These are phyloP conservation scores for Pristionchus arcanus DNA, from an alignment of 2,888 invertebrate species.

Conservation along the genomic window DNA sequence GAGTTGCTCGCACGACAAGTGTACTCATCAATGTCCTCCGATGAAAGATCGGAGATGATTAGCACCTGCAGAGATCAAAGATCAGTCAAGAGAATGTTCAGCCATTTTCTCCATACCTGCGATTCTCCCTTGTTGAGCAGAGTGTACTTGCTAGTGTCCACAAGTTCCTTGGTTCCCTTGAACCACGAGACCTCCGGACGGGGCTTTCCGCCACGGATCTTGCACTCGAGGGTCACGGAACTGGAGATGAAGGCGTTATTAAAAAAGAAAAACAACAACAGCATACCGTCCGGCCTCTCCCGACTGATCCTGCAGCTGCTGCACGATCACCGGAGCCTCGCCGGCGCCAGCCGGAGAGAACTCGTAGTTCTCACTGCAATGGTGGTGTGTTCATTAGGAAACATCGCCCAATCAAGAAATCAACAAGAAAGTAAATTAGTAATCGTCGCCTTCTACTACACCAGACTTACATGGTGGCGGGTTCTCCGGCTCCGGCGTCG, in stretches of 20 bases:
- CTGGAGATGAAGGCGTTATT: neutral
- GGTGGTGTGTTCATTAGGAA: neutral
- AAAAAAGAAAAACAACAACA: neutral
- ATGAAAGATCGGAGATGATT: conserved; percentile 93
- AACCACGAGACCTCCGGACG: conserved; percentile 76
- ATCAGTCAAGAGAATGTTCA: neutral
- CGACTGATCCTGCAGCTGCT: conserved; percentile 64
- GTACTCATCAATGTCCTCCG: conserved; percentile 99
- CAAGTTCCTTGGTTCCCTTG: conserved; percentile 97
- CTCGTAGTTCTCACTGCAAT: conserved; percentile 68
- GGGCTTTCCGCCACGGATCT: conserved; percentile 71
- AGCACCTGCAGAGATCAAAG: conserved; percentile 83
- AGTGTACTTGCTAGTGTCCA: conserved; percentile 92
- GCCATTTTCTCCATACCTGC: neutral
- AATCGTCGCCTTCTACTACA: neutral
- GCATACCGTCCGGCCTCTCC: conserved; percentile 36
- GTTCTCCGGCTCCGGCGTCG: conserved; percentile 80
- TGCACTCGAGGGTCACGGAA: conserved; percentile 77
- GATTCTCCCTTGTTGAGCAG: conserved; percentile 91
- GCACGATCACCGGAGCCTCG: conserved; percentile 71
- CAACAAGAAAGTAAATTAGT: neutral
- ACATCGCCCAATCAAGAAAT: neutral
- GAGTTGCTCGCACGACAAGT: conserved; percentile 95
- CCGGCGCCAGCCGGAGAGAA: conserved; percentile 72
- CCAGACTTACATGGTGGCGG: conserved; percentile 67